phyloP scores from a whole-genome alignment of 1,140 invertebrate genomes.

The Ectropis grisescens region DNA sequence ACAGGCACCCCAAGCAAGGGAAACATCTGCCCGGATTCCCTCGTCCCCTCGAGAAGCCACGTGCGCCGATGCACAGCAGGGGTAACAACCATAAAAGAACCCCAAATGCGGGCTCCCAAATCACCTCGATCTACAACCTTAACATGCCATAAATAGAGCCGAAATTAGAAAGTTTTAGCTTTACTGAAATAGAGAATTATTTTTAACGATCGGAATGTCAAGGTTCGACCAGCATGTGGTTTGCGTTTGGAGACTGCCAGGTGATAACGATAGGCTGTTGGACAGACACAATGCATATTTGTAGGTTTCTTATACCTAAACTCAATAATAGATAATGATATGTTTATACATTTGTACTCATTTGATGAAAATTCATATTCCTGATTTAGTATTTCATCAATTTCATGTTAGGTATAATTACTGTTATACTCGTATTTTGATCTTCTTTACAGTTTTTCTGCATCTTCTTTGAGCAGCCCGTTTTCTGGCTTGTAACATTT shows the following conservation, averaged over 20 bases:
- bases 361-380: too few species aligned
- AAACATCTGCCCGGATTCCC: conserved; percentile 53
- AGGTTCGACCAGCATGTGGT: conserved; percentile 55
- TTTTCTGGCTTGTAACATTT: too few species aligned
- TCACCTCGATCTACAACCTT: conserved; percentile 19
- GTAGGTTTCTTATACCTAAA: too few species aligned
- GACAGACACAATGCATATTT: too few species aligned
- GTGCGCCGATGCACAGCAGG: conserved; percentile 52
- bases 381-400: too few species aligned
- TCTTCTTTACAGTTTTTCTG: too few species aligned
- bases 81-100: conserved; percentile 49
- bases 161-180: conserved; percentile 13
- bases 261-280: conserved; percentile 39
- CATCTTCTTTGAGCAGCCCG: too few species aligned
- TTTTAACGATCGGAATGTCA: conserved; percentile 62
- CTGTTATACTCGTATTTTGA: too few species aligned
- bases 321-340: too few species aligned
- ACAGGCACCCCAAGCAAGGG: too few species aligned
- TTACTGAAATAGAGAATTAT: conserved; percentile 58
- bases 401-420: too few species aligned
- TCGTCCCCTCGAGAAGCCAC: conserved; percentile 26
- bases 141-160: conserved; percentile 14
- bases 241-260: conserved; percentile 42
- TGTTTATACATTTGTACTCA: too few species aligned
- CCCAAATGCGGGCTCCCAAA: conserved; percentile 47